Evolutionary conservation across 2,888 invertebrate species (phyloP), one percentile per base, ranked within the genome.

Genomic region (Acleris sparsana): DNA sequence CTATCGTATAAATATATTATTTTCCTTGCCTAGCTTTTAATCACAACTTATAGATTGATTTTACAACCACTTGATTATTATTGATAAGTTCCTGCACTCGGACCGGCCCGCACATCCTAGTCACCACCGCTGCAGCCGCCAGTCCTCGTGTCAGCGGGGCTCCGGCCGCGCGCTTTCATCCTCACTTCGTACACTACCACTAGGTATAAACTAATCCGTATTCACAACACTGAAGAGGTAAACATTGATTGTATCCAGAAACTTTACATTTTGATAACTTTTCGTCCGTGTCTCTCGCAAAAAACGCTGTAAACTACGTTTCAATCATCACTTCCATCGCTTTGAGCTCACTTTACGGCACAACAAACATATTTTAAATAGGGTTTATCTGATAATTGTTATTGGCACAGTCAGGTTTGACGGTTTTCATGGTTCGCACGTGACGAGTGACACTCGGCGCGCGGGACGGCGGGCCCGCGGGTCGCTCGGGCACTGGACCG

Each of bases 181-280:
- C 22, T 33, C 65, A 69, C 75, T 74, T 69, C 75, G 73, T 70
- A 66, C 74, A 73, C 74, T 74, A 73, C 73, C 80, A 80, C 84
- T 82, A 80, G 33, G 33, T 33, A 77, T 72, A 74, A 80, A 80
- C 80, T 87, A 85, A 80, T 67, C 70, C 78, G 81, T 84, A 87
- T 87, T 92, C 92, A 92, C 92, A 92, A 92, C 92, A 92, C 92
- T 82, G 83, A 83, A 89, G 92, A 92, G 91, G 91, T 92, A 92
- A 89, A 89, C 90, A 91, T 88, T 89, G 80, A 81, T 75, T 75
- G 78, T 75, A 79, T 82, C 77, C 76, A 79, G 68, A 77, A 75
- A 80, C 13, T 78, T 88, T 85, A 89, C 90, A 91, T 91, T 76
- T 73, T 86, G 86, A 73, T 82, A 86, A 79, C 82, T 84, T 79